Base-by-base conservation (phyloP, 2,888 invertebrate species). In the Spisula solida region DNA sequence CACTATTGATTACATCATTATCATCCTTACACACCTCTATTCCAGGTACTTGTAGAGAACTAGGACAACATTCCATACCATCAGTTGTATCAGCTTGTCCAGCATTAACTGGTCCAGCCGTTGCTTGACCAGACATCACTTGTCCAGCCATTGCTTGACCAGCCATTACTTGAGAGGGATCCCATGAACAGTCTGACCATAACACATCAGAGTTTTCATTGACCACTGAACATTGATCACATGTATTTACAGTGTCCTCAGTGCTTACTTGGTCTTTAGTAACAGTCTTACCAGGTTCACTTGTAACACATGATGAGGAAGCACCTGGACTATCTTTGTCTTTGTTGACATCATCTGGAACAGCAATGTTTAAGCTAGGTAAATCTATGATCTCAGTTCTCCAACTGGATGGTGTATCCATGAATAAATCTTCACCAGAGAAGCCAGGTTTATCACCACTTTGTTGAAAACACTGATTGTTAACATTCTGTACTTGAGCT, bases 181-280 rank as follows among this genome's bases (percentile, higher is more conserved):
- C 78, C 82, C 70, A 82, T 31, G 82, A 60, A n/a, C 70, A 83
- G 47, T 83, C 83, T 29, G 48, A 20, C 84, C 84, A 84, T 4
- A 55, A 31, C 47, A 47, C 25, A n/a, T 82, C 82, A 25, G 60
- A 31, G 18, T 70, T 29, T 34, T 66, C 75, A 75, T 75, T 75
- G 34, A 18, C 34, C 75, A 31, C 34, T 25, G 75, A 75, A 31
- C 75, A 75, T 75, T 31, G 5, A 75, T 16, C 34, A 75, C 75
- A 75, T 31, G 29, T 25, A 8, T 31, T 31, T 34, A 0, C 51
- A 48, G 20, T n/a, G 4, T 80, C 47, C 0, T 80, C 31, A 48
- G 20, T 16, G 4, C 5, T 25, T 47, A 12, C 34, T 16, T 66
- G 66, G 25, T 60, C n/a, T 29, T 83, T 10, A 25, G 29, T 20